phyloP scores from a whole-genome alignment of 2,797 vertebrate species.

The Orestias chungarensis region DNA sequence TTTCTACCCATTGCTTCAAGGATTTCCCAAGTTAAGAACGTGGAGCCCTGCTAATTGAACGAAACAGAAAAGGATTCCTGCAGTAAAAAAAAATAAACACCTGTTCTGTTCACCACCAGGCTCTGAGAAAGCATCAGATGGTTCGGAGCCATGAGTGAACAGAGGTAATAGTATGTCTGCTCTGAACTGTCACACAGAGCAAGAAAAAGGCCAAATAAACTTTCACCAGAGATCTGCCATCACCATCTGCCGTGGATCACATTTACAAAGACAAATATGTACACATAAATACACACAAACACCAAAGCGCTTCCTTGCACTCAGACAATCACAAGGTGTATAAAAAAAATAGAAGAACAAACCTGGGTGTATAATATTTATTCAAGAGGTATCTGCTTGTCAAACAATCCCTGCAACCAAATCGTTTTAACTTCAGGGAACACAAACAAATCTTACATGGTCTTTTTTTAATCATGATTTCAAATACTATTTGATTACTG shows the following conservation, averaged over 20 bases:
- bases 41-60: neutral
- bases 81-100: neutral
- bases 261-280: slow-evolving; percentile 6
- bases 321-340: neutral
- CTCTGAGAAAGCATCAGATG: slow-evolving; percentile 14
- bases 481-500: neutral
- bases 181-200: slow-evolving; percentile 29
- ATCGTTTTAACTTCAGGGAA: neutral
- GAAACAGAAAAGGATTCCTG: neutral
- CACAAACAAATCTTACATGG: neutral
- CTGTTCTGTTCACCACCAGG: neutral
- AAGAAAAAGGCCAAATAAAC: slow-evolving; percentile 33
- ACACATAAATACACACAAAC: neutral
- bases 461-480: neutral
- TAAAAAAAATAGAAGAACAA: slow-evolving; percentile 2
- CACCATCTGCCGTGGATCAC: slow-evolving; percentile 40
- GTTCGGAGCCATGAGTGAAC: slow-evolving; percentile 10
- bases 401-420: neutral
- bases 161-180: slow-evolving; percentile 2
- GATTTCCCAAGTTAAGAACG: neutral
- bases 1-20: neutral
- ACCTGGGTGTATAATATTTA: neutral
- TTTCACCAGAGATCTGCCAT: slow-evolving; percentile 9
- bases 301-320: neutral
- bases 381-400: neutral